Evolutionary conservation across 2,797 vertebrate species (phyloP).

Genomic region (Falco berigora): DNA sequence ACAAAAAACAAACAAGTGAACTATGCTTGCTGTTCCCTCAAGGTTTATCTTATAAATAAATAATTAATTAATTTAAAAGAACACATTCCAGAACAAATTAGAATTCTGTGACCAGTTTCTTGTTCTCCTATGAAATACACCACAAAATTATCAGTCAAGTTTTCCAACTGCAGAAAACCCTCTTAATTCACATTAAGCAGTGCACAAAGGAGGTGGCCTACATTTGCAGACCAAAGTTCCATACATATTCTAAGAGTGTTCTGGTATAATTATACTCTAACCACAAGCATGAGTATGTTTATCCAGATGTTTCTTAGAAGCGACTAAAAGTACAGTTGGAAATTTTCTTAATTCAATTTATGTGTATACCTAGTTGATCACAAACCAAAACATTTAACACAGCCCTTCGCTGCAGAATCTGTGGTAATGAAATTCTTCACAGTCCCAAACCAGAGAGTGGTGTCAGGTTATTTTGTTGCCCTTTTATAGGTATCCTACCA

Average conservation of each 20-base stretch:
- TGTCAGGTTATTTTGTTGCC: neutral
- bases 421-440: conserved; percentile 20
- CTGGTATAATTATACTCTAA: conserved; percentile 41
- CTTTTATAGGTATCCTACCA: neutral
- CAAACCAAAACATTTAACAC: conserved; percentile 53
- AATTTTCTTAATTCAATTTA: conserved; percentile 38
- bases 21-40: neutral
- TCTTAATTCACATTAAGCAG: conserved; percentile 32
- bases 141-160: neutral
- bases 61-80: neutral
- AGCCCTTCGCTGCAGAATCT: neutral
- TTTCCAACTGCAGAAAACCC: conserved; percentile 23
- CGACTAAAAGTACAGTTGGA: neutral
- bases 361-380: conserved; percentile 46
- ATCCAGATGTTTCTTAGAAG: conserved; percentile 48
- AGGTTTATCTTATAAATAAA: neutral
- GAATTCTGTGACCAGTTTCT: neutral
- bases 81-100: neutral
- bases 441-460: neutral
- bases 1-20: neutral
- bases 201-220: conserved; percentile 1
- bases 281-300: conserved; percentile 33
- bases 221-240: conserved; percentile 21
- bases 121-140: conserved; percentile 1
- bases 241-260: conserved; percentile 27